Conservation (phyloP, 2,797 vertebrate genomes). For the Tragelaphus eurycerus region DNA sequence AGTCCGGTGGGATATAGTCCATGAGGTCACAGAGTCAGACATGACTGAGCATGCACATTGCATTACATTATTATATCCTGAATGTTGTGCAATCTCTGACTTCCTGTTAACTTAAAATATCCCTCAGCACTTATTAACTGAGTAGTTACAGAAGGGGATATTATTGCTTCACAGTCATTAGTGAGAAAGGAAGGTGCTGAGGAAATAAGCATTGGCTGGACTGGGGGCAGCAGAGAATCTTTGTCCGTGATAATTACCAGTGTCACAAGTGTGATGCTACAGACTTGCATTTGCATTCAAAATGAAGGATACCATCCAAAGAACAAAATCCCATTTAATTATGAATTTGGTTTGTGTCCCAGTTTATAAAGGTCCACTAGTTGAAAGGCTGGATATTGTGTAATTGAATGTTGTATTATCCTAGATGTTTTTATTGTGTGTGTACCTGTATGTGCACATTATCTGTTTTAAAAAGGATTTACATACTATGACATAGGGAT, state of each 20-base stretch:
- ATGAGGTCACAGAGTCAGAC: not conserved
- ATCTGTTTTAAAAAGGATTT: not conserved
- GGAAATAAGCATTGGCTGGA: not conserved
- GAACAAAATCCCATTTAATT: not conserved
- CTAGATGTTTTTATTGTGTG: not conserved
- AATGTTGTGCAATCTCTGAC: not conserved
- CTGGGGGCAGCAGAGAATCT: not conserved
- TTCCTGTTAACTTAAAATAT: not conserved
- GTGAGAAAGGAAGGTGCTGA: not conserved
- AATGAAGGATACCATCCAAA: not conserved
- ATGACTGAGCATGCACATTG: not conserved
- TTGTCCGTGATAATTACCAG: not conserved
- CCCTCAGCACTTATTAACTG: not conserved
- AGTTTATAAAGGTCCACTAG: not conserved
- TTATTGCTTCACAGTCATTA: not conserved
- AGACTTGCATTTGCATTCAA: not conserved
- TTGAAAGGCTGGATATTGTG: not conserved
- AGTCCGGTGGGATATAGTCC: rapidly evolving
- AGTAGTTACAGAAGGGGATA: not conserved
- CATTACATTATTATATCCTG: not conserved
- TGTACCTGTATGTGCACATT: not conserved
- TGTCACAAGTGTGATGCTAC: not conserved
- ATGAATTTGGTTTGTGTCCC: not conserved
- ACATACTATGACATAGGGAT: not conserved
- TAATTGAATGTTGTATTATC: not conserved